Base-by-base conservation (phyloP, 2,888 invertebrate species). In the Diploptera punctata region DNA sequence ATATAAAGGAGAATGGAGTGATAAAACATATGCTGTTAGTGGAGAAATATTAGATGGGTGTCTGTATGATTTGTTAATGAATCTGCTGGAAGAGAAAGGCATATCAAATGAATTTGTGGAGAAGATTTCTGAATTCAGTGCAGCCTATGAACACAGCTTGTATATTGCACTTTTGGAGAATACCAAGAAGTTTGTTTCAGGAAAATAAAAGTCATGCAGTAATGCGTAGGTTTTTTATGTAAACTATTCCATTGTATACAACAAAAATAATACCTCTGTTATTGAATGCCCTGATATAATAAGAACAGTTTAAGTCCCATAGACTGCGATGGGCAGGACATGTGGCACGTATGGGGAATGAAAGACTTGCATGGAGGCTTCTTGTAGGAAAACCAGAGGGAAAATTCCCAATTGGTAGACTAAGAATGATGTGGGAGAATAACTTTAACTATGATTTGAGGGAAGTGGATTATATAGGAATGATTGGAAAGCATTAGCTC, bases 31-130 rank as follows among this genome's bases (percentile, higher is more conserved):
- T 79, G 91, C 95, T 3, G 96, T 98, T 7, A 93, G 95, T 72
- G 98, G 98, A 61, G 97, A 97, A 81, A 94, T 98, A 74, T 89
- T 99, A 70, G 99, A 99, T 84, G 97, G 96, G 95, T 95, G 96
- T 80, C 85, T 98, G 70, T 98, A 98, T 81, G 98, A 98, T 82
- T 87, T 97, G 62, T 85, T 99, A 77, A 93, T 99, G 92, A 97
- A 98, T 81, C 87, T 97, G 77, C 86, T 99, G 72, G 98, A 98
- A 83, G 99, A 99, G 82, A 95, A 99, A 78, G 99, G 99, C 43
- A 86, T 99, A 74, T 92, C 93, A 80, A 96, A 96, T 80, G 94
- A 96, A 76, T 98, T 99, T 83, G 94, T 91, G 0, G 93, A 94
- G 78, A 94, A 97, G 81, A 81, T 99, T 21, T 90, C 94, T 0